A percentile compares a stretch with the other conserved stretches of the same genome.
phyloP scores from a whole-genome alignment of 2,797 vertebrate genomes.

The Acanthis flammea region DNA sequence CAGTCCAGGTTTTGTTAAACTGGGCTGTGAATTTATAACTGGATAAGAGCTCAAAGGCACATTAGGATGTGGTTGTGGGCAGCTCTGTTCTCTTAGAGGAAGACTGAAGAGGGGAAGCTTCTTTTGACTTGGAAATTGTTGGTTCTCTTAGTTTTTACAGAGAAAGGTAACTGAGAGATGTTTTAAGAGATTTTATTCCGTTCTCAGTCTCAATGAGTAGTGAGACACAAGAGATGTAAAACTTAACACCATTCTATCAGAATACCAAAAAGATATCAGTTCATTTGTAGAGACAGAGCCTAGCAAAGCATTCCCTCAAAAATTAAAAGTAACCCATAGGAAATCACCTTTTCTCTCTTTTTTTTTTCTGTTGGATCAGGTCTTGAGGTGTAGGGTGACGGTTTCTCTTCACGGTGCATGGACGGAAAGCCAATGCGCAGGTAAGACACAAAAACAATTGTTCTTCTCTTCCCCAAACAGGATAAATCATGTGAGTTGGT shows the following conservation, averaged over 20 bases:
- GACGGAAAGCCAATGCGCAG: constrained; percentile 96
- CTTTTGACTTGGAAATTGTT: constrained; percentile 9
- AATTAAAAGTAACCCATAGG: neutral
- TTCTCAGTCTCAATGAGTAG: neutral
- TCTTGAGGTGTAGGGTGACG: constrained; percentile 67
- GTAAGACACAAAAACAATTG: constrained; percentile 66
- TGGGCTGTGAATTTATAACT: neutral
- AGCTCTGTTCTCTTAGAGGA: neutral
- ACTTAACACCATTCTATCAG: neutral
- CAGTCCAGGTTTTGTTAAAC: neutral
- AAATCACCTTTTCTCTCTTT: neutral
- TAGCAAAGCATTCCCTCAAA: neutral
- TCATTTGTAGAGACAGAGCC: neutral
- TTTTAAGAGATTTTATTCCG: neutral
- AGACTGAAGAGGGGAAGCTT: neutral
- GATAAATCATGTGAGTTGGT: neutral
- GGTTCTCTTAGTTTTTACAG: neutral
- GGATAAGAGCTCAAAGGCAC: neutral
- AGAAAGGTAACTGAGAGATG: neutral
- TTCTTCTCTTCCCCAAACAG: neutral
- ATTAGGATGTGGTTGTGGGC: neutral
- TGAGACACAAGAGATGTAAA: neutral
- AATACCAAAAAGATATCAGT: neutral
- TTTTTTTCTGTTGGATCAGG: constrained; percentile 20
- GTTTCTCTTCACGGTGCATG: constrained; percentile 87